A percentile compares a stretch with the other conserved stretches of the same genome.
Conservation (phyloP, 1,140 invertebrate genomes). For the Cydia amplana region DNA sequence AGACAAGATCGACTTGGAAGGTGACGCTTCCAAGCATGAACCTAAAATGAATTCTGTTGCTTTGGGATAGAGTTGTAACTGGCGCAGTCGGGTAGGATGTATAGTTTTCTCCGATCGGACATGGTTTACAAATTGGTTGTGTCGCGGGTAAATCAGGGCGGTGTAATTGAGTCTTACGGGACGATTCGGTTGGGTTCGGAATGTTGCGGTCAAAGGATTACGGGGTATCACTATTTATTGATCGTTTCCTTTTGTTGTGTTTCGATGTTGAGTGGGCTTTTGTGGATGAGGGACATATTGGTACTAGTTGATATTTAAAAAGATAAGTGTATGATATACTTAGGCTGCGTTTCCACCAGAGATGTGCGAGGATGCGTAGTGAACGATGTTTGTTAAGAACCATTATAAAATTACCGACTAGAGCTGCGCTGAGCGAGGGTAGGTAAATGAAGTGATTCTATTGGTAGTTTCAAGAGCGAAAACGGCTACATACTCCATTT, state of each 20-base stretch:
- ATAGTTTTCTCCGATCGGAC: slow-evolving; percentile 72
- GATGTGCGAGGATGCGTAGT: not conserved
- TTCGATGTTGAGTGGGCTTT: slow-evolving; percentile 48
- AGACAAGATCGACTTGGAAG: slow-evolving; percentile 73
- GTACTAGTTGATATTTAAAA: not conserved
- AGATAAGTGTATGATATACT: not conserved
- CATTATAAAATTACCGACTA: too few species aligned
- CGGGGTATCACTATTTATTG: slow-evolving; percentile 61
- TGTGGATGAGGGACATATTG: not conserved
- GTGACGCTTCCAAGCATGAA: slow-evolving; percentile 40
- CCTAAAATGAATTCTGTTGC: slow-evolving; percentile 37
- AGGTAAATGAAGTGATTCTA: too few species aligned
- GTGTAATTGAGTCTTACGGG: slow-evolving; percentile 77
- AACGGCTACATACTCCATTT: too few species aligned
- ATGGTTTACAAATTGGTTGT: slow-evolving; percentile 76
- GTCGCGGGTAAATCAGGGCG: slow-evolving; percentile 74
- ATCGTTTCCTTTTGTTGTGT: slow-evolving; percentile 51
- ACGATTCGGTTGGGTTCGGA: slow-evolving; percentile 68
- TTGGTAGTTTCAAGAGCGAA: too few species aligned
- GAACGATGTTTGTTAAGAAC: not conserved
- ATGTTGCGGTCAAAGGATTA: slow-evolving; percentile 74
- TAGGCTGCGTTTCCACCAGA: too few species aligned
- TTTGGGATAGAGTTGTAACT: slow-evolving; percentile 39
- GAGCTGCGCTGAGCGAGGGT: too few species aligned
- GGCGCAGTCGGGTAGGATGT: slow-evolving; percentile 34